Base-by-base conservation (phyloP, 2,797 vertebrate genomes). In the Trichosurus vulpecula region DNA sequence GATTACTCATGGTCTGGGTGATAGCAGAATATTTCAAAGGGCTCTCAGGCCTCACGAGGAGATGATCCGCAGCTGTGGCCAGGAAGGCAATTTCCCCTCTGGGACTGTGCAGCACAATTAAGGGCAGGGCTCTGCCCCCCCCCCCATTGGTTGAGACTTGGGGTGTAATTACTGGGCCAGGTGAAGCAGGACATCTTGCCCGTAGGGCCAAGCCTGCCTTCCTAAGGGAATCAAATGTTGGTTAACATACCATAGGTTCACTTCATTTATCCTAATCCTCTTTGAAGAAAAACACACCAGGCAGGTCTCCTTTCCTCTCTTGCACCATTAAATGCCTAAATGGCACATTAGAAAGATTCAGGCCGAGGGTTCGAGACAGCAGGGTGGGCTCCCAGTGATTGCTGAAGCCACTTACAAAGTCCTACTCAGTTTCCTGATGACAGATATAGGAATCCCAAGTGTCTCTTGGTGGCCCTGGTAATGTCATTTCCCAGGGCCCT, bases 51-150 rank as follows among this genome's bases (percentile, higher is more conserved):
- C 52, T 91, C 91, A 61, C 54, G 54, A 90, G 94, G 55, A 61
- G 53, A 30, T 16, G 56, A 96, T 96, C 97, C 96, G 96, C 95
- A 96, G 97, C 92, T 93, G 57, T 0, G 1, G 89, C 97, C 94
- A 74, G 93, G 91, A 92, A 94, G 87, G 92, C 97, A 96, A 97
- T 97, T 94, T 92, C 93, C 96, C 96, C 91, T 96, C 29, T 93
- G 94, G 87, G 58, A 89, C 2, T 35, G 90, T 52, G 90, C 29
- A 6, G 52, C 52, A 54, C 52, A 35, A 90, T 90, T 52, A 90
- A 53, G 90, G 90, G 90, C 51, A 6, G 90, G 31, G 30, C 52
- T 54, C 51, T 52, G 90, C 51, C 12, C 90, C 52, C 12, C 90
- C 52, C 29, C 22, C 30, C 12, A 53, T 90, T 90, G 90, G 90